phyloP scores from a whole-genome alignment of 2,113 vertebrate genomes.

The Carassius carassius region DNA sequence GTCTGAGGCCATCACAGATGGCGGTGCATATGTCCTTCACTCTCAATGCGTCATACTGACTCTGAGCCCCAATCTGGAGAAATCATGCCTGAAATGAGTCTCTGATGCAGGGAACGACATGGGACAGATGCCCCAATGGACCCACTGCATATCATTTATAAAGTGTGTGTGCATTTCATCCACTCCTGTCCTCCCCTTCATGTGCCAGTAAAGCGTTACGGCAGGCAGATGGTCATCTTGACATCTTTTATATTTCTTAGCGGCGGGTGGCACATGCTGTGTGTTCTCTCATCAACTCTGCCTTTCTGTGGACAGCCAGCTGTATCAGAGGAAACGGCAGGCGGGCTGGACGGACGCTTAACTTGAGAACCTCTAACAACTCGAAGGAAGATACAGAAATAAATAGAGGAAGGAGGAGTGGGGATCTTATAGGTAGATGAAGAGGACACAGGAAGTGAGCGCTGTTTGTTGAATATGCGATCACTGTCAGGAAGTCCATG shows the following conservation, averaged over 20 bases:
- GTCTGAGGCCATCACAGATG: conserved; percentile 57
- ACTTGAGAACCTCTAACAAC: conserved; percentile 26
- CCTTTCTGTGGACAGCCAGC: conserved; percentile 30
- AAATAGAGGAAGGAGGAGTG: not conserved
- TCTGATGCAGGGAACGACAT: conserved; percentile 31
- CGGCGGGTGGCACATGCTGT: conserved; percentile 24
- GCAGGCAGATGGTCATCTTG: conserved; percentile 51
- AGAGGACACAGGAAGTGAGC: conserved; percentile 34
- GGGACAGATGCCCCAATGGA: conserved; percentile 23
- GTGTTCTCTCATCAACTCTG: not conserved
- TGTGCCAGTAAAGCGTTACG: conserved; percentile 45
- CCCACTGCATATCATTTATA: conserved; percentile 43
- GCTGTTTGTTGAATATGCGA: conserved; percentile 53
- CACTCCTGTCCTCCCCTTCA: conserved; percentile 34
- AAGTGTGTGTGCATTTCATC: conserved; percentile 48
- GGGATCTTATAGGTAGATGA: not conserved
- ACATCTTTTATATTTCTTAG: conserved; percentile 52
- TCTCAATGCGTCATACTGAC: conserved; percentile 48
- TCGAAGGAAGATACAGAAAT: not conserved
- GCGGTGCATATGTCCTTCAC: conserved; percentile 62
- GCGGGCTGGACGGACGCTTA: not conserved
- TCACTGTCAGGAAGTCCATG: conserved; percentile 69
- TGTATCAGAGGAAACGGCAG: not conserved
- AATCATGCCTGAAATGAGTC: conserved; percentile 55
- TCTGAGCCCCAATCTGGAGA: conserved; percentile 37